Evolutionary conservation across 2,797 vertebrate species (phyloP).

Genomic region (Hozukius guyotensis): DNA sequence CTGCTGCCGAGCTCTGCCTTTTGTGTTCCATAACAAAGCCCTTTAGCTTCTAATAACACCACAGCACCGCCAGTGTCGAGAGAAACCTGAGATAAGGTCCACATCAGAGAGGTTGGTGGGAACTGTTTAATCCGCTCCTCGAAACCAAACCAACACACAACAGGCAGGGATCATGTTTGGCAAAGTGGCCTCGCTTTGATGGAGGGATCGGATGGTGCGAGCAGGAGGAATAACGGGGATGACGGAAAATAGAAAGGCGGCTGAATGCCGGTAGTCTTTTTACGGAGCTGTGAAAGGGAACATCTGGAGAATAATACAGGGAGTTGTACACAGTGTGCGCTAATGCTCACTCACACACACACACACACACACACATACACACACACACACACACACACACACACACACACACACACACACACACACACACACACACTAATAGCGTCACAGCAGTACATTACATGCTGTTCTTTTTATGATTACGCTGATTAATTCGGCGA

Average conservation of each 20-base stretch:
- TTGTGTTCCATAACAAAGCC: slow-evolving; percentile 83
- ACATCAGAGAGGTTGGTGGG: slow-evolving; percentile 79
- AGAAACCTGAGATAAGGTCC: slow-evolving; percentile 81
- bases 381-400: background rate
- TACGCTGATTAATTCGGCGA: background rate
- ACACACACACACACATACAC: background rate
- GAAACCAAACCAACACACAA: slow-evolving; percentile 79
- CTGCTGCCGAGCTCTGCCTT: slow-evolving; percentile 74
- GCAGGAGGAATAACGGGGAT: slow-evolving; percentile 37
- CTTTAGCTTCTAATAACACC: slow-evolving; percentile 79
- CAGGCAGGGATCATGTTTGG: slow-evolving; percentile 80
- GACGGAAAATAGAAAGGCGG: slow-evolving; percentile 48
- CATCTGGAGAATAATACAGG: slow-evolving; percentile 67
- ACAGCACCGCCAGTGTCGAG: slow-evolving; percentile 65
- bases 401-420: background rate
- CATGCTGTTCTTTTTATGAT: slow-evolving; percentile 3
- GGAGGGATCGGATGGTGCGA: slow-evolving; percentile 73
- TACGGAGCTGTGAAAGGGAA: slow-evolving; percentile 62
- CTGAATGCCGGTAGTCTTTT: slow-evolving; percentile 51
- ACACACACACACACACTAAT: background rate
- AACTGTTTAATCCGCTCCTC: slow-evolving; percentile 79
- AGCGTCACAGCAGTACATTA: background rate
- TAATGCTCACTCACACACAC: slow-evolving; percentile 15
- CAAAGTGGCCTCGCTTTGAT: slow-evolving; percentile 79
- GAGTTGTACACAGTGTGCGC: slow-evolving; percentile 29